Evolutionary conservation across 2,113 vertebrate species (phyloP).

Genomic region (Baryphthengus martii): DNA sequence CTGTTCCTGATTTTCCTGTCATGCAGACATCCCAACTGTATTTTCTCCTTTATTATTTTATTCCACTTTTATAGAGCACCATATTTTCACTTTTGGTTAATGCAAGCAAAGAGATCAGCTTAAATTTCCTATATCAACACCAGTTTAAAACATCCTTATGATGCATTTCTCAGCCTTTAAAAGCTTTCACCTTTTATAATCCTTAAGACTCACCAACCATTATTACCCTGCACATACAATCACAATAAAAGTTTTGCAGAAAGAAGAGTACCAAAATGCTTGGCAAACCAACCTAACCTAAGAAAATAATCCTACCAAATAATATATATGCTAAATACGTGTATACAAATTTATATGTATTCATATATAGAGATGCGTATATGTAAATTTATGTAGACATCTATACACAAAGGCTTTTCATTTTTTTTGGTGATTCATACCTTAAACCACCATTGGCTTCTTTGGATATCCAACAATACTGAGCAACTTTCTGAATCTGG

Average conservation of each 20-base stretch:
- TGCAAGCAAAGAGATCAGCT: background rate
- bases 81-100: background rate
- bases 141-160: background rate
- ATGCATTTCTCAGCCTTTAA: background rate
- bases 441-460: background rate
- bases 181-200: slow-evolving; percentile 16
- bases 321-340: background rate
- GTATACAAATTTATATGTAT: background rate
- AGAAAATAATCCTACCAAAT: background rate
- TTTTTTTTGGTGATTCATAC: background rate
- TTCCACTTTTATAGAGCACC: background rate
- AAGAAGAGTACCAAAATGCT: background rate
- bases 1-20: slow-evolving; percentile 6
- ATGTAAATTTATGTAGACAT: background rate
- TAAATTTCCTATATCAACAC: background rate
- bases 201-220: background rate
- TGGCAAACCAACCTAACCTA: background rate
- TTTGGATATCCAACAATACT: background rate
- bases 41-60: background rate
- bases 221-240: background rate
- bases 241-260: background rate
- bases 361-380: background rate
- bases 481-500: background rate
- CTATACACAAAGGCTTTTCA: background rate
- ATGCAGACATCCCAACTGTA: background rate